phyloP scores from a whole-genome alignment of 1,140 invertebrate species.

The Leptopilina boulardi region DNA sequence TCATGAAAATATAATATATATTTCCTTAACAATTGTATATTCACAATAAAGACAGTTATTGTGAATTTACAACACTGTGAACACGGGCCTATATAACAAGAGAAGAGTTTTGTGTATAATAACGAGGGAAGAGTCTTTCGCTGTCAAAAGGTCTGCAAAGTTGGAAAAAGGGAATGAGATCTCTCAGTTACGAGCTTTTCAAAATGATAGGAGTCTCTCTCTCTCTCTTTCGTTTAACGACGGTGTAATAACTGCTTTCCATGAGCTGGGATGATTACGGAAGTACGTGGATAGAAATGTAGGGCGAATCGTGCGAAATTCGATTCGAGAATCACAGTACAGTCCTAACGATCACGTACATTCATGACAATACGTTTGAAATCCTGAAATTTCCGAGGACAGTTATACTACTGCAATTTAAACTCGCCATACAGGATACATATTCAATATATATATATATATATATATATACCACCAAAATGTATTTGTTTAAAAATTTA shows the following conservation, averaged over 20 bases:
- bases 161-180: neutral
- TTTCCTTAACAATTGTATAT: no score
- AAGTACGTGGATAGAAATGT: slow-evolving; percentile 42
- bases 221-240: slow-evolving; percentile 54
- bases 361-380: slow-evolving; percentile 21
- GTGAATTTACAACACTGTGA: neutral
- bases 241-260: slow-evolving; percentile 50
- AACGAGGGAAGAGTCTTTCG: neutral
- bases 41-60: neutral
- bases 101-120: neutral
- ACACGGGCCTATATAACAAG: no score
- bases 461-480: slow-evolving; percentile 2
- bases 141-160: neutral
- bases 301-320: slow-evolving; percentile 17
- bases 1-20: no score
- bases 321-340: slow-evolving; percentile 31
- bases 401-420: neutral
- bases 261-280: slow-evolving; percentile 47
- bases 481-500: neutral
- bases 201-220: slow-evolving; percentile 8
- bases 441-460: no score
- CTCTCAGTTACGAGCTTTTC: neutral
- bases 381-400: slow-evolving; percentile 23
- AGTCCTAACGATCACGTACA: slow-evolving; percentile 16
- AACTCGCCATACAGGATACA: neutral